These are phyloP conservation scores for Dysdera silvatica DNA, from an alignment of 1,140 invertebrate species.

Conservation along the genomic window DNA sequence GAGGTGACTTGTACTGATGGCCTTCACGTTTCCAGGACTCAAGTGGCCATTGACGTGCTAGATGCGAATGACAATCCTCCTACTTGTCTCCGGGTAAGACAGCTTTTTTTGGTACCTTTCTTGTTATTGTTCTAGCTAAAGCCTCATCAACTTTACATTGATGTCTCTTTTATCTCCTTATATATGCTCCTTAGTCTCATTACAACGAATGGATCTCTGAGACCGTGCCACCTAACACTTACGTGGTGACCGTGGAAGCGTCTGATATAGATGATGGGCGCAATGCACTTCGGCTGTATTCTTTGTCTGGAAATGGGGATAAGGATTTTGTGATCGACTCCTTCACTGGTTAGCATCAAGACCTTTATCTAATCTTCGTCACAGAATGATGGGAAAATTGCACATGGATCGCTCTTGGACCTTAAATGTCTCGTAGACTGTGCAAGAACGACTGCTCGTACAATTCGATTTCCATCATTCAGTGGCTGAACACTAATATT, in stretches of 20 bases:
- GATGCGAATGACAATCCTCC: conserved; percentile 85
- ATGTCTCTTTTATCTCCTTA: too few relatives aligned
- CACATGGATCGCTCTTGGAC: too few relatives aligned
- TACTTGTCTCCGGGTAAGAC: conserved; percentile 24
- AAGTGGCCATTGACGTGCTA: conserved; percentile 61
- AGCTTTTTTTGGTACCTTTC: too few relatives aligned
- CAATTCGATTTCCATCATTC: too few relatives aligned
- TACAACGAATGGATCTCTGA: conserved; percentile 51
- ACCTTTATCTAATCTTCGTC: not conserved
- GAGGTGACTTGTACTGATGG: conserved; percentile 74
- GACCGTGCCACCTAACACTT: conserved; percentile 39
- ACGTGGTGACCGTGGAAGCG: conserved; percentile 45
- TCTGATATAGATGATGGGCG: conserved; percentile 53
- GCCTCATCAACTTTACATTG: too few relatives aligned
- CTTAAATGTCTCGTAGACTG: too few relatives aligned
- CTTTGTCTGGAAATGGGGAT: conserved; percentile 64
- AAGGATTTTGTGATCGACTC: conserved; percentile 45
- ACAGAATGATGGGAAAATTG: too few relatives aligned
- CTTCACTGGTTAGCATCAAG: conserved; percentile 15
- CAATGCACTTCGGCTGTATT: conserved; percentile 65
- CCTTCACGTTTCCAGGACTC: conserved; percentile 63
- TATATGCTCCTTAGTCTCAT: conserved; percentile 42
- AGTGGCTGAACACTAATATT: too few relatives aligned
- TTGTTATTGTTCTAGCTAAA: not conserved
- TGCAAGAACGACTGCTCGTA: too few relatives aligned